Percentiles rank a stretch among this genome's conserved stretches.
Evolutionary conservation across 1,140 invertebrate genomes (phyloP).

Genomic region (Cotesia glomerata): DNA sequence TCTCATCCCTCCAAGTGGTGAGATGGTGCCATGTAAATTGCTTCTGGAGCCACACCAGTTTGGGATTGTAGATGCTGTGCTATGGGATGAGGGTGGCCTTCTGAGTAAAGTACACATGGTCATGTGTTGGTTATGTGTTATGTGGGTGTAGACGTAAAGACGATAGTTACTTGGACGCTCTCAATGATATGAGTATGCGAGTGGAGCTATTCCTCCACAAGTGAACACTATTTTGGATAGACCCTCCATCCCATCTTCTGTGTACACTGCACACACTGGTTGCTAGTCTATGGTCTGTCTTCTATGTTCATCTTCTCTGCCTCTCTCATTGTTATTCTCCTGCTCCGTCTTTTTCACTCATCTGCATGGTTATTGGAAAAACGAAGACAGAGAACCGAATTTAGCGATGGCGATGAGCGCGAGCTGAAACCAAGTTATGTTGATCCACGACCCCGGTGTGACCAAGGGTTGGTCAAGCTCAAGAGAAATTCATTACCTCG

Average conservation of each 20-base stretch:
- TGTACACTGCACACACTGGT: constrained; percentile 16
- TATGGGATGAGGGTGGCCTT: constrained; percentile 4
- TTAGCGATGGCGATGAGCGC: background rate
- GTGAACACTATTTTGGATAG: constrained; percentile 3
- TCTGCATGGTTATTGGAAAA: constrained; percentile 10
- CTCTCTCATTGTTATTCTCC: background rate
- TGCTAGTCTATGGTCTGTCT: constrained; percentile 23
- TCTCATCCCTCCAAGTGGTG: constrained; percentile 42
- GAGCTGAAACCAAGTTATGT: background rate
- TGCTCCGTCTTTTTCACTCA: background rate
- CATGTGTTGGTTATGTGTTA: constrained; percentile 9
- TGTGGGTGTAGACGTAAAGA: constrained; percentile 10
- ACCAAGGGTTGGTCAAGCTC: constrained; percentile 13
- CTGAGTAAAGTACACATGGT: constrained; percentile 14
- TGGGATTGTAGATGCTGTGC: constrained; percentile 31
- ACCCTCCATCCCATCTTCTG: background rate
- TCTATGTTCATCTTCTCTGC: constrained; percentile 5
- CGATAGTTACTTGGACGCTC: background rate
- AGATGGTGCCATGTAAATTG: constrained; percentile 57
- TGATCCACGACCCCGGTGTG: background rate
- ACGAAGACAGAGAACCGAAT: background rate
- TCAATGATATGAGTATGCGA: background rate
- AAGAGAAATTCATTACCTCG: constrained; percentile 53
- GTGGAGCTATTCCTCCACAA: constrained; percentile 19
- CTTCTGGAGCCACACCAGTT: constrained; percentile 47